Base-by-base conservation (phyloP, 2,113 vertebrate genomes). In the Sminthopsis crassicaudata region DNA sequence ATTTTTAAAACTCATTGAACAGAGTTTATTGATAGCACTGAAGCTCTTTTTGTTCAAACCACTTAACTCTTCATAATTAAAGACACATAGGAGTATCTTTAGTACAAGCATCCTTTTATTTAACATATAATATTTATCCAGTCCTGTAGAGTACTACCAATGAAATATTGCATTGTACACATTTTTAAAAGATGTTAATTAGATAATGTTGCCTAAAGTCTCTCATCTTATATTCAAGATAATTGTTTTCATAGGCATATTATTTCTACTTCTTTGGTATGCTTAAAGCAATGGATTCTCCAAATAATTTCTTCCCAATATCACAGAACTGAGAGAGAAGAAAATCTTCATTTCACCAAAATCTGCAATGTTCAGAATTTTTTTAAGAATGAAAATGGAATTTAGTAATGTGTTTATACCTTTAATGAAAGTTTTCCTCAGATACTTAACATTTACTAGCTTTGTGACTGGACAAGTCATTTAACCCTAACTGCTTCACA, bases 1-100 rank as follows among this genome's bases (percentile, higher is more conserved):
- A 92, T 93, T 96, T 97, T 95, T 93, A 96, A 95, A 96, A 89
- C 25, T 89, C 92, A 90, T 46, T 89, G 96, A 96, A 89, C 95
- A 53, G 67, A 67, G 91, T 0, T 76, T 91, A 95, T 88, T 92
- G 60, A 96, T 90, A 96, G 55, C 36, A 92, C 89, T 93, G n/a
- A 92, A 96, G 94, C 53, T 50, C 30, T 19, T 93, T 95, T 90
- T 76, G 30, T 93, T 88, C 89, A 92, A 96, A 95, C 89, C 90
- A 95, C 27, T 50, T 51, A 90, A 51, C 25, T 30, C 27, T 27
- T 25, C 46, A 46, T 50, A 90, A 90, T 50, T 50, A 48, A 90
- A 90, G 14, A 10, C 89, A 50, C 14, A 46, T 27, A 90, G 46
- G 46, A 30, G 27, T 14, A 48, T 50, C 7, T 42, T 42, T 46